phyloP scores from a whole-genome alignment of 1,140 invertebrate genomes.

The Lasioglossum albipes region DNA sequence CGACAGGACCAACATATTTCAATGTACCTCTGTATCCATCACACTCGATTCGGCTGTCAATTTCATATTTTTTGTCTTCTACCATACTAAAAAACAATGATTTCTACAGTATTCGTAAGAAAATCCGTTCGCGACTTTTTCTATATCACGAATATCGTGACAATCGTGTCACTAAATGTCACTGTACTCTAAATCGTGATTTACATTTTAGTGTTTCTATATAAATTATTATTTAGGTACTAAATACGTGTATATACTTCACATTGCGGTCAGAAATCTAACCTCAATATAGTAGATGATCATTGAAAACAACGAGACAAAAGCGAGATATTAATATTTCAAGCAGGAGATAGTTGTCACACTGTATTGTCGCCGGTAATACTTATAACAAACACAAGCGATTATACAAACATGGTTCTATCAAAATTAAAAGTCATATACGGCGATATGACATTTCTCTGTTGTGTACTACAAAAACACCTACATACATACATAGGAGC shows the following conservation, averaged over 20 bases:
- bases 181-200: not conserved
- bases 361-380: conserved; percentile 6
- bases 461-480: conserved; percentile 23
- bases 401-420: conserved; percentile 26
- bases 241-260: conserved; percentile 13
- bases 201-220: conserved; percentile 23
- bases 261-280: conserved; percentile 45
- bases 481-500: conserved; percentile 20
- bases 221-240: not conserved
- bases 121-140: not conserved
- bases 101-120: conserved; percentile 8
- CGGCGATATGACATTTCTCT: conserved; percentile 55
- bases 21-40: conserved; percentile 82
- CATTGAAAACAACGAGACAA: conserved; percentile 47
- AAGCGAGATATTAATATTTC: conserved; percentile 19
- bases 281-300: conserved; percentile 54
- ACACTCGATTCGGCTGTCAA: conserved; percentile 81
- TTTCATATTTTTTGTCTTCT: conserved; percentile 74
- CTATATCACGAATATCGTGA: not conserved
- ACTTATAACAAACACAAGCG: conserved; percentile 11
- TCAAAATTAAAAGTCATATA: conserved; percentile 56
- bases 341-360: conserved; percentile 2
- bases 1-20: conserved; percentile 82
- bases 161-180: conserved; percentile 1
- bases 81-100: conserved; percentile 70